Evolutionary conservation across 2,888 invertebrate species (phyloP).

Genomic region (Diploptera punctata): DNA sequence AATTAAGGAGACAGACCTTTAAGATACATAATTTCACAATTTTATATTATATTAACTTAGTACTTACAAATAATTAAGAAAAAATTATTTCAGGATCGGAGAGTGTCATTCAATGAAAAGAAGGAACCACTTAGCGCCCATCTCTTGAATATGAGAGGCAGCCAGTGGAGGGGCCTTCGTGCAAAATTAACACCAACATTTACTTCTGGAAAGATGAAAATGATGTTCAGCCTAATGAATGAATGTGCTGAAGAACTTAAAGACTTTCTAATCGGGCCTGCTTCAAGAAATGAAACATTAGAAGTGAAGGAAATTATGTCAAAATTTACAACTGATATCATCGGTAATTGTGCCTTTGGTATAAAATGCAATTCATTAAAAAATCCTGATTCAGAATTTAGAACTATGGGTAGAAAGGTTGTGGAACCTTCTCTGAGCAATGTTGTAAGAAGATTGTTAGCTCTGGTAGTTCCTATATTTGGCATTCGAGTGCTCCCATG

Average conservation of each 20-base stretch:
- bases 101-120: conserved; percentile 12
- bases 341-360: conserved; percentile 14
- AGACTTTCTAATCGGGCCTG: neutral
- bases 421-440: neutral
- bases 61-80: too few relatives aligned
- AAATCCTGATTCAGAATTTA: conserved; percentile 13
- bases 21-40: too few relatives aligned
- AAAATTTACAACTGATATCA: conserved; percentile 20
- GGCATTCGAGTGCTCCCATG: neutral
- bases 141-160: conserved; percentile 9
- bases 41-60: too few relatives aligned
- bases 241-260: conserved; percentile 47
- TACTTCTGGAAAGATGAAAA: conserved; percentile 54
- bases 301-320: conserved; percentile 15
- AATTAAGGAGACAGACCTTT: too few relatives aligned
- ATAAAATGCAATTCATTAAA: conserved; percentile 15
- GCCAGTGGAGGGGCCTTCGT: conserved; percentile 52
- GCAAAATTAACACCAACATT: conserved; percentile 54
- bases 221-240: conserved; percentile 50
- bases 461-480: neutral
- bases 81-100: neutral
- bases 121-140: conserved; percentile 12
- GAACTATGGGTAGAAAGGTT: conserved; percentile 13
- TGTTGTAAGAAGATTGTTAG: conserved; percentile 4
- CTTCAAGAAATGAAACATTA: neutral